Base-by-base conservation (phyloP, 2,113 vertebrate species). In the Camarhynchus parvulus region DNA sequence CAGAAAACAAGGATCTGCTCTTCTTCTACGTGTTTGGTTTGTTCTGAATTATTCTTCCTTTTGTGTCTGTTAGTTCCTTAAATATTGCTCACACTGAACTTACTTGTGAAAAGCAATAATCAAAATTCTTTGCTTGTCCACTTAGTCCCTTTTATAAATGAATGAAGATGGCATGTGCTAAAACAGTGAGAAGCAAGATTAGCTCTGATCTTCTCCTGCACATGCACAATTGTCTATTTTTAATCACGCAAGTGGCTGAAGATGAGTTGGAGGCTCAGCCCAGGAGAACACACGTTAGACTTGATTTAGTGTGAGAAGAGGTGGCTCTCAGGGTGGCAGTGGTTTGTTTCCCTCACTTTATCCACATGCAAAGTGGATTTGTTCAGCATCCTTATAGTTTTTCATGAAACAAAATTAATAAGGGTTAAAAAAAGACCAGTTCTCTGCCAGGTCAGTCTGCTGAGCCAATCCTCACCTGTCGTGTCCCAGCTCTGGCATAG, bases 51-150 rank as follows among this genome's bases (percentile, higher is more conserved):
- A 72, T 77, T 91, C 67, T 86, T 92, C 44, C 42, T 78, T 84
- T 61, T 77, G 13, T 76, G 55, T 62, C 52, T 93, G 11, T 76
- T 91, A 69, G 78, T 76, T 92, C 75, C 75, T 83, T 70, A 84
- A 92, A 77, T 78, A 67, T 56, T 93, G 63, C 52, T 95, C 84
- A 91, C 42, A 72, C 7, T 68, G 64, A 83, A 92, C 52, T 80
- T 78, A 83, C 63, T 68, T 92, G 77, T 92, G 88, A 86, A 94
- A 96, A 96, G 27, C 50, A 69, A 74, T 56, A 41, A 73, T 78
- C 8, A 77, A 69, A 72, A 82, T 49, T 80, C 17, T 91, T 83
- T 95, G 30, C 63, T 76, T 94, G 52, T 77, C 31, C 41, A 68
- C 22, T 90, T 75, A 33, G 16, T 39, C 33, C 39, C 35, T 27